phyloP scores from a whole-genome alignment of 2,113 vertebrate genomes.

The Pao palembangensis region DNA sequence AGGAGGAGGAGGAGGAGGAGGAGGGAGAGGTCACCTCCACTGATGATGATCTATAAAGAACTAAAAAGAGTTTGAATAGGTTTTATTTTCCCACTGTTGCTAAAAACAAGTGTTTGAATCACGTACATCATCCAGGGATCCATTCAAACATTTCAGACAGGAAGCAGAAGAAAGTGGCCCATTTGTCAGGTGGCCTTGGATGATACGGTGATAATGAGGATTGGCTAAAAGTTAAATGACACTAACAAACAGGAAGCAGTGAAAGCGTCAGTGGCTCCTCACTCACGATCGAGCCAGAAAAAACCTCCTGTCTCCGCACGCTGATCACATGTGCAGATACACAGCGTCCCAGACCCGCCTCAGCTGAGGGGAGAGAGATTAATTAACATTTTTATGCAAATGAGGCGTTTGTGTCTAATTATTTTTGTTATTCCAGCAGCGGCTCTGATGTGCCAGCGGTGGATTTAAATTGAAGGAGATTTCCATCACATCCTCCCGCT shows the following conservation, averaged over 20 bases:
- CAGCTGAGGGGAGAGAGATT: conserved; percentile 84
- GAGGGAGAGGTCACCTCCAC: conserved; percentile 61
- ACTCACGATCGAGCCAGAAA: conserved; percentile 35
- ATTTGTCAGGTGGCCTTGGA: too few relatives aligned
- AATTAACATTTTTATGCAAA: conserved; percentile 98
- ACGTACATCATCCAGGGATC: too few relatives aligned
- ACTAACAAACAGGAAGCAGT: conserved; percentile 14
- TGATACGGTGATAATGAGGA: not conserved
- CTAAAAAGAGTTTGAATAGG: not conserved
- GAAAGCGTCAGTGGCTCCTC: conserved; percentile 17
- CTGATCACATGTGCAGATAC: conserved; percentile 27
- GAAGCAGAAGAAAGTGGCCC: conserved; percentile 35
- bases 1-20: conserved; percentile 42
- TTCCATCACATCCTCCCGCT: conserved; percentile 92
- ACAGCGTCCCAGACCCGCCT: conserved; percentile 23
- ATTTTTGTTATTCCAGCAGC: conserved; percentile 90
- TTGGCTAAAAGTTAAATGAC: conserved; percentile 11
- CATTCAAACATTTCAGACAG: conserved; percentile 14
- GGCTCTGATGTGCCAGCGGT: conserved; percentile 90
- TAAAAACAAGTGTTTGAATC: too few relatives aligned
- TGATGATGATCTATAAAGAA: conserved; percentile 44
- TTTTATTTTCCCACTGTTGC: too few relatives aligned
- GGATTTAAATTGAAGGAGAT: conserved; percentile 96
- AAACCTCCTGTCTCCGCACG: conserved; percentile 1
- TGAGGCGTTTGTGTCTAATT: conserved; percentile 93